Evolutionary conservation across 2,113 vertebrate species (phyloP), one percentile per base, ranked within the genome.

Genomic region (Atlantisia rogersi): DNA sequence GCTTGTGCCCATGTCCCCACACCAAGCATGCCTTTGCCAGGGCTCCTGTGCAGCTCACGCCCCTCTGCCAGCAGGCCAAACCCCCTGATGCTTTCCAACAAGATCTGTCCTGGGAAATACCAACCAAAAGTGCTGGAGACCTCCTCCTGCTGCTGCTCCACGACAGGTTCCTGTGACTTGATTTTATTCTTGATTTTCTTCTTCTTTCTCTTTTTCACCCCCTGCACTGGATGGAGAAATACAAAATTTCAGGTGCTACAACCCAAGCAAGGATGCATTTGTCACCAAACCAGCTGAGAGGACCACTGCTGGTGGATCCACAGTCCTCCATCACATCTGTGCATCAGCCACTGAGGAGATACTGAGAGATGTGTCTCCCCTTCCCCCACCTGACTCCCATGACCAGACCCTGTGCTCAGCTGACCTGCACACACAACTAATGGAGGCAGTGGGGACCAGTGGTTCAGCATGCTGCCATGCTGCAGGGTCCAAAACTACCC

Each of bases 151-250:
- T 97, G 94, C 79, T 97, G 98, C 32, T 90, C 94, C 69, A 50
- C 9, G 0, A 95, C 85, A 53, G 91, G 65, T 42, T 98, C 98
- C 94, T 98, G 98, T 0, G 98, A 98, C 85, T 98, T 99, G 89
- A 99, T 98, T 97, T 98, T 99, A 88, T 99, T 99, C 93, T 98
- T 99, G 28, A 97, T 98, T 96, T 98, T 99, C 96, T 94, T 97
- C 88, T 97, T 99, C 95, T 97, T 99, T 83, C 96, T 99, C 96
- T 92, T 98, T 59, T 96, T 98, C 82, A 84, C 81, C n/a, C 76
- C 97, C 92, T 98, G 98, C 22, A 6, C 98, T 98, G 62, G 24
- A 94, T 26, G 22, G 82, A 85, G 15, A 76, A 67, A 88, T 12
- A 68, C 19, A 39, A 62, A 48, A 81, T 39, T 42, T 92, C 64